Conservation (phyloP, 2,113 vertebrate genomes). For the Spilogale gracilis region DNA sequence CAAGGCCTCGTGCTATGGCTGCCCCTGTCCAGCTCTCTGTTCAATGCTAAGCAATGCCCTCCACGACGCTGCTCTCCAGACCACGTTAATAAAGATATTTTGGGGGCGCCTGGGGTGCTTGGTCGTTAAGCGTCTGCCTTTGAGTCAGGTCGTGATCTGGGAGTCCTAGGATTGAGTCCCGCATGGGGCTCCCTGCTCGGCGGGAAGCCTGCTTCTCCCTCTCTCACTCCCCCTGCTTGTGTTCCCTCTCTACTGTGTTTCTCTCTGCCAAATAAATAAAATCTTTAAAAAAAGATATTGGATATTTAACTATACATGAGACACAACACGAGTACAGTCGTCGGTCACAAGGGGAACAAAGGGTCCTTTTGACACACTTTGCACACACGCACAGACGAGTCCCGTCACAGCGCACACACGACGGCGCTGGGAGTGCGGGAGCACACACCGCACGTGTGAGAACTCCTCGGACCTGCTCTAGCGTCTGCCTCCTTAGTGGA, state of each 20-base stretch:
- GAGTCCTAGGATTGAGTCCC: too few species aligned
- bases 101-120: too few species aligned
- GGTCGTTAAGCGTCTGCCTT: too few species aligned
- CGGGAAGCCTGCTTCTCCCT: too few species aligned
- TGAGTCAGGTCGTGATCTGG: too few species aligned
- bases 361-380: not conserved
- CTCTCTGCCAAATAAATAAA: too few species aligned
- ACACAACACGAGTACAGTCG: not conserved
- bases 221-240: too few species aligned
- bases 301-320: not conserved
- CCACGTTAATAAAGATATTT: not conserved
- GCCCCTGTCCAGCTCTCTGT: not conserved
- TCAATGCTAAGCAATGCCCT: not conserved
- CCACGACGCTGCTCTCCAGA: not conserved
- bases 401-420: not conserved
- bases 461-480: too few species aligned
- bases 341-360: not conserved
- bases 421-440: not conserved
- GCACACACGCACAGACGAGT: not conserved
- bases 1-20: accelerated
- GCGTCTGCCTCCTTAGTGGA: not conserved
- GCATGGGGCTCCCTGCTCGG: too few species aligned
- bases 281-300: too few species aligned
- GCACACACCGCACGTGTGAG: too few species aligned
- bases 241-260: too few species aligned